Evolutionary conservation across 2,113 vertebrate species (phyloP).

Genomic region (Daboia siamensis): DNA sequence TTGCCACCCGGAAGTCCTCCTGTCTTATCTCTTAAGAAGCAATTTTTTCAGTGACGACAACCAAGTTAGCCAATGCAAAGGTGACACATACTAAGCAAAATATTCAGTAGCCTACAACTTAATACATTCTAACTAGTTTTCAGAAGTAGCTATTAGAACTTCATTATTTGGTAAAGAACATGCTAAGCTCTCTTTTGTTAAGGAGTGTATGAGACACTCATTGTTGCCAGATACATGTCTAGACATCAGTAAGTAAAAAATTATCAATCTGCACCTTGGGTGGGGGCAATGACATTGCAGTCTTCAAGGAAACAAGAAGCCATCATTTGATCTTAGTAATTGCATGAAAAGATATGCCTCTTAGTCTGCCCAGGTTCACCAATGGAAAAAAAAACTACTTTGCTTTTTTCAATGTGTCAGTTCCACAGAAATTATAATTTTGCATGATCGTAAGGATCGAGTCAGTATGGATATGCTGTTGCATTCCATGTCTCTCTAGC

Average conservation of each 20-base stretch:
- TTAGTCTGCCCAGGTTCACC: neutral
- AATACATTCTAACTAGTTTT: neutral
- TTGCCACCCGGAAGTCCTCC: too few relatives aligned
- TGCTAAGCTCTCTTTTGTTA: neutral
- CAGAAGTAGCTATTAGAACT: neutral
- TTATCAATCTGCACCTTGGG: neutral
- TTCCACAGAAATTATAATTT: neutral
- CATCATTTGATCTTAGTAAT: neutral
- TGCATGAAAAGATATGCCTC: neutral
- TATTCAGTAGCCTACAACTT: neutral
- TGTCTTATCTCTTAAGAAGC: neutral
- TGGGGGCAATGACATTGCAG: neutral
- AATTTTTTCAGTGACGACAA: neutral
- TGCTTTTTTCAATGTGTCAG: neutral
- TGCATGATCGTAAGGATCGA: neutral
- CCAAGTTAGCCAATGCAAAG: neutral
- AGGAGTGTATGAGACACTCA: neutral
- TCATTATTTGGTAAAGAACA: neutral
- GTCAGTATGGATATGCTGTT: neutral
- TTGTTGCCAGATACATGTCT: neutral
- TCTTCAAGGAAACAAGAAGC: neutral
- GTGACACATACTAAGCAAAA: neutral
- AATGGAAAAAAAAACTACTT: neutral
- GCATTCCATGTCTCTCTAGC: neutral
- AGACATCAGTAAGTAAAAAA: neutral